Base-by-base conservation (phyloP, 2,888 invertebrate genomes). In the Ctena decussata region DNA sequence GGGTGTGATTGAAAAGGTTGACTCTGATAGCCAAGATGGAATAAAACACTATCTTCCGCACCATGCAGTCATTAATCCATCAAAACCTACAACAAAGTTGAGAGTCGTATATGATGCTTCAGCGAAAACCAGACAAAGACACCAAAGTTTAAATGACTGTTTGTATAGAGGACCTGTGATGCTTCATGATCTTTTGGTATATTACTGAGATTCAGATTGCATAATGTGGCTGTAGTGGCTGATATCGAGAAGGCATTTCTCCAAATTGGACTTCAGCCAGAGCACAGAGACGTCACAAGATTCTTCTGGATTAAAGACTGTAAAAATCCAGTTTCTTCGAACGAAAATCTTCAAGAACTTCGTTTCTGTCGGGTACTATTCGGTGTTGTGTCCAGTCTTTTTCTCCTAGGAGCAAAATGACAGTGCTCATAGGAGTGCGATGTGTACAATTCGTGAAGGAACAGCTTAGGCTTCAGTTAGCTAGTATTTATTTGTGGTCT, bases 171-270 rank as follows among this genome's bases (percentile, higher is more conserved):
- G 82, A 12, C 82, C 82, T 11, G 37, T 57, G 15, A 37, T 82
- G 18, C 65, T 78, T 15, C 35, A 82, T 41, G 82, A 78, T 60
- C 60, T 82, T 5, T 24, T 60, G 78, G 65, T 2, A 57, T 83
- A 6, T 32, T 79, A 21, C 8, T 71, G 3, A n/a, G 78, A 35
- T 83, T 83, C 35, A 37, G 83, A 21, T 15, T 70, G 11, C 60
- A 72, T 35, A 27, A 27, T 18, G 32, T 74, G 18, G 83, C 69
- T 5, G 24, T 79, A 1, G 49, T 65, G 2, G 39, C 72, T 24
- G 83, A 83, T 44, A 83, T 83, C 24, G 79, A 83, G 44, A 83
- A 83, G 39, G 73, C 72, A 2, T 83, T 83, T 32, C 53, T 83
- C 1, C 60, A 84, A n/a, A 41, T 80, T 37, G 83, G 24, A n/a